Base-by-base conservation (phyloP, 2,888 invertebrate species). In the Serripes groenlandicus region DNA sequence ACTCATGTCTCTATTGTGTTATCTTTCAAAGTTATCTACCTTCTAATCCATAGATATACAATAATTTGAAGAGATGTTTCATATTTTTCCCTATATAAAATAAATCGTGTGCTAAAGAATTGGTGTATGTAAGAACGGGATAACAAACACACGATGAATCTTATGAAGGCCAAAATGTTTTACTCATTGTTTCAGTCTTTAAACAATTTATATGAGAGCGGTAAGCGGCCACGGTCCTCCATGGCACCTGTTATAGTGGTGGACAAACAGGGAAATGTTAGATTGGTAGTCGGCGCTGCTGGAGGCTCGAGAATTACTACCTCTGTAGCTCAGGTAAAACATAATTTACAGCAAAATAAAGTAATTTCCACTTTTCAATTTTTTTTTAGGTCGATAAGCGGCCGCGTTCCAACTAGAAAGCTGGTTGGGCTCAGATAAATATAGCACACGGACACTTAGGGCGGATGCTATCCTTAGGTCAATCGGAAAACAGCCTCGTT, bases 201-300 rank as follows among this genome's bases (percentile, higher is more conserved):
- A 3, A 81, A 90, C 21, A 95, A 95, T 83, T 79, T 52, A 26
- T 88, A 92, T 26, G 82, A 82, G 21, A 91, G 91, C 5, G 88
- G 90, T 7, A 92, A 92, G 78, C 81, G 91, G 26, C 93, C 93
- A 0, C 74, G 92, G 56, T 92, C 93, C 1, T 91, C 92, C 1
- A 93, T 93, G 93, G 86, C 86, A 7, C 93, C 93, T 4, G 80
- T 81, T 18, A 91, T 93, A n/a, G 79, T 92, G 23, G 84, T 88
- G 23, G 90, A 92, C 81, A 85, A 86, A 54, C 23, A 80, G 35
- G 89, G 90, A 7, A 73, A 89, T n/a, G 90, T 90, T 0, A 77
- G 75, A 32, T 64, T 91, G 18, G 88, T 92, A 0, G 70, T 89
- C 1, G 93, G 93, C 2, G 90, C 89, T 0, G 89, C 92, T 0